These are phyloP conservation scores for Imbricaverruca yamaguchii DNA, from an alignment of 2,888 invertebrate species.

Conservation along the genomic window DNA sequence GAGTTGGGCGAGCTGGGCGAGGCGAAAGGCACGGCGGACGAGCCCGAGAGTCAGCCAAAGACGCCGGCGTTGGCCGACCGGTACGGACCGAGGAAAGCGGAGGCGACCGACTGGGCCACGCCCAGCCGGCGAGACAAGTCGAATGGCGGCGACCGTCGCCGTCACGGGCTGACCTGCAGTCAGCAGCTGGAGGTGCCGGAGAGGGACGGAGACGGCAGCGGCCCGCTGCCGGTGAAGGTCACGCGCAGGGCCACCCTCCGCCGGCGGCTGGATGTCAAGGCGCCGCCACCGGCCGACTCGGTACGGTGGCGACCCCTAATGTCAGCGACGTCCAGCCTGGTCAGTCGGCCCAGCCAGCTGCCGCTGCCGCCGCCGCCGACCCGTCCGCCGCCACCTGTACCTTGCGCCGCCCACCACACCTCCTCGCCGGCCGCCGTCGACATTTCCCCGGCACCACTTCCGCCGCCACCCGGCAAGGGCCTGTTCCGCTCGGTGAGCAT, in stretches of 20 bases:
- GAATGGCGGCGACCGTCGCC: background rate
- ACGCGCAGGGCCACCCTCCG: background rate
- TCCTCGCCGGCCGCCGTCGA: no score
- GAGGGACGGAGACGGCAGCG: background rate
- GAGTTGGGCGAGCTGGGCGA: background rate
- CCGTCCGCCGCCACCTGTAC: background rate
- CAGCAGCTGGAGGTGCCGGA: background rate
- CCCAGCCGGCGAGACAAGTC: background rate
- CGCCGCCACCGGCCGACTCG: background rate
- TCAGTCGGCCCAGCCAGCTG: background rate
- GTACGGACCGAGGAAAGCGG: background rate
- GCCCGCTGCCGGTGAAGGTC: background rate
- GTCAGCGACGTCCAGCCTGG: background rate
- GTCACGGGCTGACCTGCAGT: background rate
- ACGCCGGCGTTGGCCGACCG: background rate
- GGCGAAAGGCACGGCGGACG: background rate
- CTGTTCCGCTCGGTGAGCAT: slow-evolving; percentile 11
- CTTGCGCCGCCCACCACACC: no score
- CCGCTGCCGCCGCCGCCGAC: background rate
- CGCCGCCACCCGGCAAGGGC: background rate
- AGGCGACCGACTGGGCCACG: background rate
- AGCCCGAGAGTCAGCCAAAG: no score
- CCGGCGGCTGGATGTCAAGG: background rate
- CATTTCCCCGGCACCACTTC: background rate
- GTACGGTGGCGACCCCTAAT: background rate